Conservation (phyloP, 2,113 vertebrate species). For the Apodemus sylvaticus region DNA sequence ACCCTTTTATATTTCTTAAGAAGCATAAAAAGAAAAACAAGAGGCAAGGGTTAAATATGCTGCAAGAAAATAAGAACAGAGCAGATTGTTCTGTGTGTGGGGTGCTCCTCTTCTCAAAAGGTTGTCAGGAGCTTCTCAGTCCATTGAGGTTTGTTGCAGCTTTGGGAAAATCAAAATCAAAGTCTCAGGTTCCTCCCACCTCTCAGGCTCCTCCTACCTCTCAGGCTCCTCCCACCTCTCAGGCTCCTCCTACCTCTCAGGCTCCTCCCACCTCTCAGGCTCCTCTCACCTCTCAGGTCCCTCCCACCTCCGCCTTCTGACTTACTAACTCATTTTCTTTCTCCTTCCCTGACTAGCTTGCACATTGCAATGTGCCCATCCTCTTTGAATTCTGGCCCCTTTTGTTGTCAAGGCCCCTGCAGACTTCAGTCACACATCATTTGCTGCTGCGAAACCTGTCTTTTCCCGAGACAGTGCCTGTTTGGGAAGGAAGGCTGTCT, state of each 20-base stretch:
- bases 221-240: background rate
- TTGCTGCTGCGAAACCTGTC: background rate
- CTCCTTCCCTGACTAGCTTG: background rate
- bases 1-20: background rate
- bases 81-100: fast-evolving
- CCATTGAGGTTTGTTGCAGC: fast-evolving
- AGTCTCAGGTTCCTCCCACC: no score
- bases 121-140: fast-evolving
- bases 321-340: background rate
- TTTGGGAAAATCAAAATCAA: background rate
- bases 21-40: background rate
- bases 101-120: fast-evolving
- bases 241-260: background rate
- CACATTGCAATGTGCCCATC: background rate
- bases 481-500: background rate
- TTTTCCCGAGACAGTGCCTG: background rate
- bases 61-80: background rate
- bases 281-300: no score
- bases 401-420: no score
- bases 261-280: background rate
- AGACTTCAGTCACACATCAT: background rate
- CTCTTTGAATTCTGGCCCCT: background rate
- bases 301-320: no score
- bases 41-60: background rate
- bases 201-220: no score